Percentiles rank a stretch among this genome's conserved stretches.
Conservation (phyloP, 2,797 vertebrate species). For the Leuciscus waleckii region DNA sequence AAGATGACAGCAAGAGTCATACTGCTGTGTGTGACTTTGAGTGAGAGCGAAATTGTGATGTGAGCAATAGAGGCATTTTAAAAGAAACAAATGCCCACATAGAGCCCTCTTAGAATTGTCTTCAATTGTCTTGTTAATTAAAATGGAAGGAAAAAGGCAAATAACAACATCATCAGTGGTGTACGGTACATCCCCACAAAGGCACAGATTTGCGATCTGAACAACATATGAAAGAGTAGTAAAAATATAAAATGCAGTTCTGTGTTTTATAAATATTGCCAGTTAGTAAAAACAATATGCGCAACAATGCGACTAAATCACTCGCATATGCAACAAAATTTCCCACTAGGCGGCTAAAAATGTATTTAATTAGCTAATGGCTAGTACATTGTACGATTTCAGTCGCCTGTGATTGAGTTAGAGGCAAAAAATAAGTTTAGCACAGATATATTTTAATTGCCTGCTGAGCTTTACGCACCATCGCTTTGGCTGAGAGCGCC, state of each 20-base stretch:
- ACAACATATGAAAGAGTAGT: not conserved
- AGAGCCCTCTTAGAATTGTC: not conserved
- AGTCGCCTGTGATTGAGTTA: too few relatives aligned
- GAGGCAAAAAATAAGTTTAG: too few relatives aligned
- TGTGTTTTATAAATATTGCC: not conserved
- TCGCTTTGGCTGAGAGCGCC: too few relatives aligned
- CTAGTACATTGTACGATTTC: too few relatives aligned
- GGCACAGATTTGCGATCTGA: not conserved
- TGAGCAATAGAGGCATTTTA: conserved; percentile 20
- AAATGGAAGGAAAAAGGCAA: not conserved
- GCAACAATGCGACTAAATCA: too few relatives aligned
- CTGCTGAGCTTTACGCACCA: too few relatives aligned
- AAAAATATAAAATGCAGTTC: too few relatives aligned
- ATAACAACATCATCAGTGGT: not conserved
- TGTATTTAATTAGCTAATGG: too few relatives aligned
- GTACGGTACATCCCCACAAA: not conserved
- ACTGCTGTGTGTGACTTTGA: conserved; percentile 35
- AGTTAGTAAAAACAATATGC: not conserved
- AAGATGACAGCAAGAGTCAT: conserved; percentile 27
- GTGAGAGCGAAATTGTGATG: conserved; percentile 8
- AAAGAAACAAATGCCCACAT: conserved; percentile 27
- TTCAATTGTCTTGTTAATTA: not conserved
- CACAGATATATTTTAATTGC: too few relatives aligned
- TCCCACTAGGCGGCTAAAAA: too few relatives aligned
- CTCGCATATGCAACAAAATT: too few relatives aligned